Evolutionary conservation across 2,113 vertebrate species (phyloP).

Genomic region (Podiceps cristatus): DNA sequence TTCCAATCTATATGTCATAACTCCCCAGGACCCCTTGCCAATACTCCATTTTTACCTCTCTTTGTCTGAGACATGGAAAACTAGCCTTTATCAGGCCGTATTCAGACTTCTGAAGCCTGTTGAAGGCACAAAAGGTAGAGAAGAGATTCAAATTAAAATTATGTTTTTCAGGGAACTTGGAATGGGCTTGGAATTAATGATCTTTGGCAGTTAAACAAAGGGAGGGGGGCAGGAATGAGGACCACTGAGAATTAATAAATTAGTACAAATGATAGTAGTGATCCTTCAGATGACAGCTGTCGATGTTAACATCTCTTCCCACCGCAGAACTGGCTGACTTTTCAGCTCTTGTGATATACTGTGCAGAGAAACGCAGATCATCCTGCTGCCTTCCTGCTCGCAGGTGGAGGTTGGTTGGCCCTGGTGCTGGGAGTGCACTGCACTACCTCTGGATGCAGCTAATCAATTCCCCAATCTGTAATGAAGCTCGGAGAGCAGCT

Average conservation of each 20-base stretch:
- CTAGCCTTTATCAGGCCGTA: neutral
- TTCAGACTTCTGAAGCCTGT: neutral
- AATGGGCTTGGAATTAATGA: neutral
- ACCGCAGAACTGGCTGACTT: neutral
- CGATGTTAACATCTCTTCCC: neutral
- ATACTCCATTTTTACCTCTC: neutral
- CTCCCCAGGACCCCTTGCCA: neutral
- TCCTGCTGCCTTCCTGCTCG: neutral
- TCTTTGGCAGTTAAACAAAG: neutral
- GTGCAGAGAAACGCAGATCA: neutral
- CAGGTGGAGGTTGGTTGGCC: neutral
- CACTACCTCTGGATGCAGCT: neutral
- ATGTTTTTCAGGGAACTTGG: neutral
- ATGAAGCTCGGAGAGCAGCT: neutral
- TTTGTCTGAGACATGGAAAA: neutral
- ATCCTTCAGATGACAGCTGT: neutral
- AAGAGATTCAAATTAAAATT: neutral
- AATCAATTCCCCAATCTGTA: neutral
- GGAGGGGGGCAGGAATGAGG: neutral
- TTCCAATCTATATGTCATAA: accelerated
- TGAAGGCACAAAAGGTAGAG: neutral
- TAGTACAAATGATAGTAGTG: neutral
- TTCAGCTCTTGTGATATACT: neutral
- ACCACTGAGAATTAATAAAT: neutral
- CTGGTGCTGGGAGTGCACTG: neutral